A percentile compares a stretch with the other conserved stretches of the same genome.
Evolutionary conservation across 1,140 invertebrate species (phyloP).

Genomic region (Elymnias hypermnestra): DNA sequence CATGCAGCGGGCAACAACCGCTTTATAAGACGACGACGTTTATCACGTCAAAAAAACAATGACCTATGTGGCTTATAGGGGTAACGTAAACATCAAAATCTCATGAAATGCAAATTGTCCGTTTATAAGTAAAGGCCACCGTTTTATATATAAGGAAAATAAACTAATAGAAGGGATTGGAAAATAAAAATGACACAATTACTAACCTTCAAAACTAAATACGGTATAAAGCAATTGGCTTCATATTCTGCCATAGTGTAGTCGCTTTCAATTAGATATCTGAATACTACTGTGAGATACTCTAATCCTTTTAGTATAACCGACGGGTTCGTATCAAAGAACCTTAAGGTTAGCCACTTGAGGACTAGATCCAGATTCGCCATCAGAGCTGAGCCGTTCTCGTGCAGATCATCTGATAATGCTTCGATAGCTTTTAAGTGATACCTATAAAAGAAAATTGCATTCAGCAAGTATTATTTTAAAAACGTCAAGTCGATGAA

Average conservation of each 20-base stretch:
- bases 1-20: too few species aligned
- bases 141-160: too few species aligned
- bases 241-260: constrained; percentile 94
- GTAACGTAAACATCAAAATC: too few species aligned
- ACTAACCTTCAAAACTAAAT: constrained; percentile 90
- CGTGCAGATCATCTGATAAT: constrained; percentile 88
- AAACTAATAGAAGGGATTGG: too few species aligned
- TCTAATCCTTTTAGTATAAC: constrained; percentile 96
- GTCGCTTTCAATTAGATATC: constrained; percentile 84
- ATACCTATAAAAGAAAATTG: constrained; percentile 82
- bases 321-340: constrained; percentile 99
- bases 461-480: constrained; percentile 2
- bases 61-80: too few species aligned
- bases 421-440: constrained; percentile 97
- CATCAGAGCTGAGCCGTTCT: constrained; percentile 86
- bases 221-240: constrained; percentile 95
- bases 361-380: constrained; percentile 96
- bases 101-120: too few species aligned
- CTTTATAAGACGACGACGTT: too few species aligned
- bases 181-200: too few species aligned
- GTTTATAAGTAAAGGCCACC: too few species aligned
- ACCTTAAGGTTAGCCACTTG: constrained; percentile 96
- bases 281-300: constrained; percentile 91
- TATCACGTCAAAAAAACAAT: too few species aligned
- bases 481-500: not conserved